Conservation (phyloP, 2,888 invertebrate genomes). For the Omphaloscelis lunosa region DNA sequence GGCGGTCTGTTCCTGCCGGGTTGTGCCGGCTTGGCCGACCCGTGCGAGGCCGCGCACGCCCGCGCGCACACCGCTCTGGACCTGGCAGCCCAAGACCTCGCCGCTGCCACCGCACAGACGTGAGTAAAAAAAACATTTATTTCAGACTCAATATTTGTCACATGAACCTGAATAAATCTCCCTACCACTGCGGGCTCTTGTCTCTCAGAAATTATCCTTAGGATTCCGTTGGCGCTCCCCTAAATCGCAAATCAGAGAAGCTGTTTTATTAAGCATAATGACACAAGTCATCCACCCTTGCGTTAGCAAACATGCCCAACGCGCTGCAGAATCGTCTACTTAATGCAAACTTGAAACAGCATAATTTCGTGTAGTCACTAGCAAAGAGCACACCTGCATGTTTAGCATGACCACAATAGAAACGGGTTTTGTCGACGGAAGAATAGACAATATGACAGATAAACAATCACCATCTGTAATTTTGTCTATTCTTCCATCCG, state of each 20-base stretch:
- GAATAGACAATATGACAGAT: no score
- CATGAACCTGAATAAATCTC: not conserved
- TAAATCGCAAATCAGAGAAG: not conserved
- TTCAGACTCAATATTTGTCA: not conserved
- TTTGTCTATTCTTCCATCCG: no score
- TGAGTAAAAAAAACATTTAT: conserved; percentile 62
- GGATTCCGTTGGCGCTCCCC: not conserved
- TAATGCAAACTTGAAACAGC: not conserved
- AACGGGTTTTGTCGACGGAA: no score
- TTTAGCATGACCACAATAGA: no score
- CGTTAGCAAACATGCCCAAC: not conserved
- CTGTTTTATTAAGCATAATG: not conserved
- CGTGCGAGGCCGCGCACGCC: conserved; percentile 97
- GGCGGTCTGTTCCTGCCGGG: conserved; percentile 99
- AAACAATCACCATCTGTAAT: no score
- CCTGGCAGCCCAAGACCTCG: conserved; percentile 97
- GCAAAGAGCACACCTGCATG: not conserved
- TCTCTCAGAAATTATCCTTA: not conserved
- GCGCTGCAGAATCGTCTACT: not conserved
- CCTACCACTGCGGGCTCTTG: no score
- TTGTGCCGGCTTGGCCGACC: conserved; percentile 97
- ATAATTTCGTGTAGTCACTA: not conserved
- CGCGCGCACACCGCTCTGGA: conserved; percentile 97
- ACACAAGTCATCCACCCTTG: not conserved
- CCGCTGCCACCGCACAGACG: conserved; percentile 98